Base-by-base conservation (phyloP, 2,797 vertebrate genomes). In the Brachyalestes nurse region DNA sequence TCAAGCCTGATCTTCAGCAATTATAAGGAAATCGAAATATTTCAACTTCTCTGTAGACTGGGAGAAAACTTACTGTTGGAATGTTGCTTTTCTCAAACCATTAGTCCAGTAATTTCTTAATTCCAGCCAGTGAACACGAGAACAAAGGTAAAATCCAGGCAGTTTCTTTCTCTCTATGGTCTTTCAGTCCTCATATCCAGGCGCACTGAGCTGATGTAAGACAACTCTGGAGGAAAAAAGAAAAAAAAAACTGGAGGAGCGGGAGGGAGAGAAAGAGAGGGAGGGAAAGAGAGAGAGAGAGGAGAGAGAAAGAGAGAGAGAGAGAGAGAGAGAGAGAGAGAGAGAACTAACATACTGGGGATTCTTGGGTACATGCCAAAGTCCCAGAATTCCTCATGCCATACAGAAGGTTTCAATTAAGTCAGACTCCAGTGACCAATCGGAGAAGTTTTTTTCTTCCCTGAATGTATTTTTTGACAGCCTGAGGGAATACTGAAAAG, bases 381-480 rank as follows among this genome's bases (percentile, higher is more conserved):
- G 90, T 96, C 96, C 96, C 97, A 96, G 96, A 97, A 96, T 97
- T 96, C 96, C 94, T 90, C 94, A 92, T 95, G 91, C 93, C 89
- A 91, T 94, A 96, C 97, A 98, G 96, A 96, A 95, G 97, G 96
- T 97, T 97, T 96, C 96, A 97, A 98, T 98, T 98, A 97, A 94
- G 91, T 91, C 90, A 74, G 84, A 91, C 92, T 93, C 87, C 88
- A 91, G 88, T 84, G 91, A 92, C 95, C 93, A 95, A 95, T 95
- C 96, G 89, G 80, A 92, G 91, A 91, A 84, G 86, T 89, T 90
- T 93, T 90, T 91, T 89, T 90, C 92, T 87, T 87, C 91, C 84
- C 88, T 90, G 89, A 92, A 91, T 88, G 88, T 91, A 87, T 93
- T 92, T 95, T 95, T 90, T 93, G 88, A 93, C 90, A 92, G 90